Evolutionary conservation across 2,888 invertebrate species (phyloP).

Genomic region (Heliconius cydno): DNA sequence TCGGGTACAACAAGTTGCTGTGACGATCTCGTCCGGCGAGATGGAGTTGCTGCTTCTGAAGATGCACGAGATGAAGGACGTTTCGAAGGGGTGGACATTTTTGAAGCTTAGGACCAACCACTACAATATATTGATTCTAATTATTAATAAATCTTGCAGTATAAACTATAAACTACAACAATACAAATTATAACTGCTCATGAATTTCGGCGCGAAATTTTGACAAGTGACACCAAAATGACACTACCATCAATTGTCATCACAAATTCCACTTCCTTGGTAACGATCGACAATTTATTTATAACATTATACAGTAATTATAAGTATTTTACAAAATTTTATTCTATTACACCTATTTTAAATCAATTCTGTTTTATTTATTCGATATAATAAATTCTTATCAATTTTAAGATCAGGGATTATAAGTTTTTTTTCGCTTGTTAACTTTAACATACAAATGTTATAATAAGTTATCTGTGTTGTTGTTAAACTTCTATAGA

Average conservation of each 20-base stretch:
- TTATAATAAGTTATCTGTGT: constrained; percentile 52
- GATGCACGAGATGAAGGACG: constrained; percentile 75
- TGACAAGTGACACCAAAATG: constrained; percentile 40
- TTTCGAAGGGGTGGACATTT: constrained; percentile 76
- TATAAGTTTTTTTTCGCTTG: not conserved
- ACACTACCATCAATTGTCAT: constrained; percentile 28
- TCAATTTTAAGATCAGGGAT: not conserved
- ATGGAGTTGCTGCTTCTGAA: constrained; percentile 76
- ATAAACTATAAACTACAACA: not conserved
- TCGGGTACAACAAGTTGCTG: constrained; percentile 79
- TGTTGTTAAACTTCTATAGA: constrained; percentile 67
- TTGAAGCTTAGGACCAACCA: constrained; percentile 7
- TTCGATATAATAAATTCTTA: not conserved
- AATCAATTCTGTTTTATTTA: not conserved
- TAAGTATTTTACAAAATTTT: not conserved
- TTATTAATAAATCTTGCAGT: not conserved
- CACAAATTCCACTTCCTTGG: not conserved
- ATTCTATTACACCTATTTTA: not conserved
- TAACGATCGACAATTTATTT: not conserved
- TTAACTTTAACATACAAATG: not conserved
- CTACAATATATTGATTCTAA: not conserved
- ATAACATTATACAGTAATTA: not conserved
- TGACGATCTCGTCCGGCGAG: constrained; percentile 72
- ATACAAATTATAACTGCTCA: not conserved
- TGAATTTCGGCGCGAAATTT: constrained; percentile 41